Evolutionary conservation across 2,113 vertebrate genomes (phyloP), one percentile per base, ranked within the genome.

Genomic region (Scytalopus superciliaris): DNA sequence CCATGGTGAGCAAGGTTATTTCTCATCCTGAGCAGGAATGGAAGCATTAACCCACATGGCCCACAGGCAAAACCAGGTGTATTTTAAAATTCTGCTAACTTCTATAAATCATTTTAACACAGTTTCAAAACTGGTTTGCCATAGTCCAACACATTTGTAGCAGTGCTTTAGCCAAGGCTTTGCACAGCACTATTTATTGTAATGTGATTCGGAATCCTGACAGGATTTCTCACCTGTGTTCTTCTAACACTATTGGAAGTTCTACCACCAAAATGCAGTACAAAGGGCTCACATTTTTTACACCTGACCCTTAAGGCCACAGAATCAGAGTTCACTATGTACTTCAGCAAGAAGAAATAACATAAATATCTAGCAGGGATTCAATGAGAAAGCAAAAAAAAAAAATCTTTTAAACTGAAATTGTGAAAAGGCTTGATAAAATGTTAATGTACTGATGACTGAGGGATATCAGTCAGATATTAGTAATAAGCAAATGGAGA

Each of bases 401-500:
- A 22, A 2, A 6, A 45, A 8, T 4, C 19, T 80, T 87, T 78
- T 73, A 64, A 81, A 59, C 7, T 39, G 47, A 75, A 77, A 59
- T 37, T 14, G 12, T 75, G 76, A 60, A 45, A 44, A 84, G 10
- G 1, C 57, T 56, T 90, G 17, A 44, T 83, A 76, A 92, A 95
- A 93, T 85, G 55, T 81, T 86, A 87, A 85, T 45, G 35, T 56
- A 17, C 23, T 31, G 55, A 64, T 93, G 93, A 80, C 62, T 72
- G 76, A 95, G 49, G 57, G 83, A 81, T 89, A 91, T 87, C 79
- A 77, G 44, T 94, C 83, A 52, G 50, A 28, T 52, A 52, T 52
- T 27, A 89, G 63, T 92, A 74, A 77, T 53, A 89, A 90, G 53
- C 27, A 93, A 94, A 79, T 78, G 52, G 83, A 93, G 57, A 57